phyloP scores from a whole-genome alignment of 2,888 invertebrate species.

The Autographa pulchrina region DNA sequence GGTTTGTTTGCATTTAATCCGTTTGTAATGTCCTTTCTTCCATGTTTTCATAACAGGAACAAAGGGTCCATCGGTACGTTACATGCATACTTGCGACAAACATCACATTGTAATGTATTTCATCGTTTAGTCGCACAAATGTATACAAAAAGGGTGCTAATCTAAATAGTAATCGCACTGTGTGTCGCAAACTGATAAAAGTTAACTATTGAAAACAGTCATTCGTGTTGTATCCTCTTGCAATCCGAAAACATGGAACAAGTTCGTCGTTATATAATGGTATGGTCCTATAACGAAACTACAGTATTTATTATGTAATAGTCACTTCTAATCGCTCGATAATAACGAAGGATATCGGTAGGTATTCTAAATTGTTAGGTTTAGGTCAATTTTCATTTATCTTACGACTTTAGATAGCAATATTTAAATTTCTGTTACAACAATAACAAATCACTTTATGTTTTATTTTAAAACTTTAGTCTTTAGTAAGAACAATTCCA shows the following conservation, averaged over 20 bases:
- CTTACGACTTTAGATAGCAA: too few species aligned
- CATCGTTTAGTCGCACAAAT: conserved; percentile 23
- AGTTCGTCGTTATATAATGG: too few species aligned
- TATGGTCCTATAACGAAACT: not conserved
- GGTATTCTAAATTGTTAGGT: too few species aligned
- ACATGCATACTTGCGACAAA: conserved; percentile 40
- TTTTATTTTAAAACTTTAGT: not conserved
- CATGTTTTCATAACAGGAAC: conserved; percentile 75
- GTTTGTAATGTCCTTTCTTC: conserved; percentile 81
- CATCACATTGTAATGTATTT: conserved; percentile 29
- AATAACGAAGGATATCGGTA: too few species aligned
- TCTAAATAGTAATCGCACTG: conserved; percentile 24
- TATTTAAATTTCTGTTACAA: not conserved
- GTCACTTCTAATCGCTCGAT: too few species aligned
- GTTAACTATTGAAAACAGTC: not conserved
- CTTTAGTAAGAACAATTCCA: not conserved
- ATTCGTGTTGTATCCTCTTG: not conserved
- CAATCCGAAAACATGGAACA: too few species aligned
- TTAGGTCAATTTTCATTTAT: too few species aligned
- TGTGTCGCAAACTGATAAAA: conserved; percentile 19
- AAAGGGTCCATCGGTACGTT: conserved; percentile 62
- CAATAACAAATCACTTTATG: not conserved
- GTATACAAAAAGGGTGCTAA: conserved; percentile 49
- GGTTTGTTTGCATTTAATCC: conserved; percentile 86
- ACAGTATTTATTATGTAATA: not conserved